Base-by-base conservation (phyloP, 2,113 vertebrate species). In the Corydoras maculifer region DNA sequence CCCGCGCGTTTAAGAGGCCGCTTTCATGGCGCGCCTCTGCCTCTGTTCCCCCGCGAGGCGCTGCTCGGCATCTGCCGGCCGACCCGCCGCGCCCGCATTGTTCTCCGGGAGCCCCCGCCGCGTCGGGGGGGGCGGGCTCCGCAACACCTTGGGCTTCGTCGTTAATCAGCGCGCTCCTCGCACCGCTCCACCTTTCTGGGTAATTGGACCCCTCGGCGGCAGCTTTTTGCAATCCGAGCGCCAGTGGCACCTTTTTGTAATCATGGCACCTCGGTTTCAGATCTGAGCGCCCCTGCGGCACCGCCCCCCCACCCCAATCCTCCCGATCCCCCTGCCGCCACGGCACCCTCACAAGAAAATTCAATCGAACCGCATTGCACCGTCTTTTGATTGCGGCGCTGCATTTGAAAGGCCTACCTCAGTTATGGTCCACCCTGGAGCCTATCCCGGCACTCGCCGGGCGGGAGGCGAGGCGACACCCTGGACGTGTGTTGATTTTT, bases 1-100 rank as follows among this genome's bases (percentile, higher is more conserved):
- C 61, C 62, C 29, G 14, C 48, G 62, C 30, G 70, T 75, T 75
- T 75, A 75, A 66, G 57, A 70, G 62, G 57, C 13, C 18, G 13
- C 10, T 58, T 68, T 68, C 65, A 68, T 58, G 13, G 43, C 7
- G 51, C 53, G 15, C 55, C 15, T 54, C 53, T 74, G 68, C 10
- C 74, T 51, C 61, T 13, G 43, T 58, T 53, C 59, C 53, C 67
- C 54, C 58, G 4, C 58, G 62, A 35, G 30, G 57, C 31, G 50
- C 31, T 14, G 11, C 54, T 12, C 14, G 8, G 4, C 15, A 53
- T 31, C 6, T n/a, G 29, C 15, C 15, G 18, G 65, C 15, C 31
- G 10, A 11, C 65, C 7, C 2, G 15, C 0, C 35, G 35, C 35
- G 13, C 54, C 7, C 3, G 54, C 12, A 15, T 15, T 57, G 54